Evolutionary conservation across 2,888 invertebrate species (phyloP).

Genomic region (Drosophila percnosoma): DNA sequence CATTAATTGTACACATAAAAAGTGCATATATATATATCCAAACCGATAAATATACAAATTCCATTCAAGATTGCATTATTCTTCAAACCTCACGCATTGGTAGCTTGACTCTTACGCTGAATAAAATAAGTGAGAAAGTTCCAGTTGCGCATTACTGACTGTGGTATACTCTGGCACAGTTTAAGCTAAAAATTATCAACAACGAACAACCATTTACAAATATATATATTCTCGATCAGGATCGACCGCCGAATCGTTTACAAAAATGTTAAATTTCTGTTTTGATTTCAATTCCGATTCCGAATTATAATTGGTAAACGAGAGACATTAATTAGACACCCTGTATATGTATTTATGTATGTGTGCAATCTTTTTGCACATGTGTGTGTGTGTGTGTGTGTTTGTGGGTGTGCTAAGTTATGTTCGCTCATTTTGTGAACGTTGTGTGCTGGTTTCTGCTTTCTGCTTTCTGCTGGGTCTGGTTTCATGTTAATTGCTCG

Average conservation of each 20-base stretch:
- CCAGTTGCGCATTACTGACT: no score
- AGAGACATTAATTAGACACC: background rate
- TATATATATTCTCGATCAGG: background rate
- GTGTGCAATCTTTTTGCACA: conserved; percentile 2
- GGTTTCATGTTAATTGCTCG: conserved; percentile 78
- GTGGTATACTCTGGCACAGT: no score
- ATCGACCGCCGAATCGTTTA: background rate
- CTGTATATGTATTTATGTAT: background rate
- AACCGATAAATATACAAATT: background rate
- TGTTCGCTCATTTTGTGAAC: conserved; percentile 43
- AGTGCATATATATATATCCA: conserved; percentile 1
- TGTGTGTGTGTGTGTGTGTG: conserved; percentile 3
- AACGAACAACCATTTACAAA: background rate
- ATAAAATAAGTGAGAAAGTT: background rate
- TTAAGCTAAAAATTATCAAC: background rate
- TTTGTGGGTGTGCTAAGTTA: conserved; percentile 23
- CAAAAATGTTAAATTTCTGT: background rate
- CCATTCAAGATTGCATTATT: background rate
- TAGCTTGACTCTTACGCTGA: background rate
- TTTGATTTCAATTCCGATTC: background rate
- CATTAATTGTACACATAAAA: background rate
- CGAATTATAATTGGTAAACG: background rate
- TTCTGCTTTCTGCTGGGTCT: conserved; percentile 38
- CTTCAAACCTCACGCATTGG: no score
- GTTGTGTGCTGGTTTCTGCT: conserved; percentile 26